These are phyloP conservation scores for Nanorana parkeri DNA, from an alignment of 2,113 vertebrate genomes.

Conservation along the genomic window DNA sequence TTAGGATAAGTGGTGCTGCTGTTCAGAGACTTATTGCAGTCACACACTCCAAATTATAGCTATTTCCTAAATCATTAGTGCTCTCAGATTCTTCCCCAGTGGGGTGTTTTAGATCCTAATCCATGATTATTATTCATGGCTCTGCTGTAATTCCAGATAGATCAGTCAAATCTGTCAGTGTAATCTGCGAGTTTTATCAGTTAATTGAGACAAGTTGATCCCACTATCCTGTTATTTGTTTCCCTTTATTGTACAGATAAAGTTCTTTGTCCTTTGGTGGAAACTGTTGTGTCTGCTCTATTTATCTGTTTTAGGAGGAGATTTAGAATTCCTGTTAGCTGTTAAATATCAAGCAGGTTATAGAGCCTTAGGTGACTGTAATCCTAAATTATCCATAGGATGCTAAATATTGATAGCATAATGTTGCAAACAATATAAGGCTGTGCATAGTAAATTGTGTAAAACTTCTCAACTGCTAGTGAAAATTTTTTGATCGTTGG, in stretches of 20 bases:
- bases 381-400: background rate
- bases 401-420: background rate
- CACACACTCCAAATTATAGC: constrained; percentile 36
- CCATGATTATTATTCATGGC: constrained; percentile 54
- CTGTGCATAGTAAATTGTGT: too few relatives aligned
- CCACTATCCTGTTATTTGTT: constrained; percentile 50
- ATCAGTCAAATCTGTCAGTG: constrained; percentile 51
- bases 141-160: constrained; percentile 45
- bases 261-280: constrained; percentile 25
- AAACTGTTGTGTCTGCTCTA: constrained; percentile 10
- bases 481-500: too few relatives aligned
- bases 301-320: background rate
- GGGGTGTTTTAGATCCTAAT: constrained; percentile 52
- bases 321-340: background rate
- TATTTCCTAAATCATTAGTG: constrained; percentile 57
- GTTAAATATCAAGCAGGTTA: background rate
- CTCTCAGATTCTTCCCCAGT: constrained; percentile 41
- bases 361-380: background rate
- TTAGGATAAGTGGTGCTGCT: background rate
- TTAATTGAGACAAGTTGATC: constrained; percentile 57
- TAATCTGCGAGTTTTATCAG: constrained; percentile 54
- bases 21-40: constrained; percentile 10
- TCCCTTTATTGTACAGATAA: constrained; percentile 45
- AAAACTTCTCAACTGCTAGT: too few relatives aligned
- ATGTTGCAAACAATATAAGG: background rate